Conservation (phyloP, 2,113 vertebrate genomes). For the Pachyramphus minor region DNA sequence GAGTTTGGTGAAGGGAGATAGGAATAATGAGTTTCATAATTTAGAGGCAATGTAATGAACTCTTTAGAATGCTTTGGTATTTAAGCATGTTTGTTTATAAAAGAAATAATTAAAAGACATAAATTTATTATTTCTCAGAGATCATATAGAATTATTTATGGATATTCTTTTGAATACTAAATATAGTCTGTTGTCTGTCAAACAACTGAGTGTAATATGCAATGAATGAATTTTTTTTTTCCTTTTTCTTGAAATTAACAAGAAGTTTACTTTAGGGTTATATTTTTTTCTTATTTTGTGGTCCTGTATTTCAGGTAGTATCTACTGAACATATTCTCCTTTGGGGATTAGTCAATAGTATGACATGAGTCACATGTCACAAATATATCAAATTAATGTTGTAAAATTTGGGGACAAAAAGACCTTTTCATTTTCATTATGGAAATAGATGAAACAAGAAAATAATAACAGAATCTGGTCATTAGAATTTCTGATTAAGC, state of each 20-base stretch:
- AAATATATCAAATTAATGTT: not conserved
- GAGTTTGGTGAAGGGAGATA: not conserved
- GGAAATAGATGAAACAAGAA: not conserved
- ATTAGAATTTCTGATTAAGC: not conserved
- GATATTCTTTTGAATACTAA: not conserved
- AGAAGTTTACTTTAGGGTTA: not conserved
- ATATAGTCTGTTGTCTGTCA: not conserved
- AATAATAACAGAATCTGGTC: not conserved
- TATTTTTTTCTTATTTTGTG: not conserved
- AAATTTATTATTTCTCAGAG: not conserved
- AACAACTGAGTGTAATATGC: not conserved
- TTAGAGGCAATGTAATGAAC: not conserved
- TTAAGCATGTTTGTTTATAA: not conserved
- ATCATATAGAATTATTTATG: not conserved
- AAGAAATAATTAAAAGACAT: fast-evolving
- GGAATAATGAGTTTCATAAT: not conserved
- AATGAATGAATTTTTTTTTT: not conserved
- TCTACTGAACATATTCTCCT: not conserved
- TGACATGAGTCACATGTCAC: not conserved
- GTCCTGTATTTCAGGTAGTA: not conserved
- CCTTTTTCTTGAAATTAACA: not conserved
- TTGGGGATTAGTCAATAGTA: not conserved
- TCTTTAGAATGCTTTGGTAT: not conserved
- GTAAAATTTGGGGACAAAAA: not conserved
- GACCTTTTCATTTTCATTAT: not conserved